Base-by-base conservation (phyloP, 2,113 vertebrate genomes). In the Rhinogobius similis region DNA sequence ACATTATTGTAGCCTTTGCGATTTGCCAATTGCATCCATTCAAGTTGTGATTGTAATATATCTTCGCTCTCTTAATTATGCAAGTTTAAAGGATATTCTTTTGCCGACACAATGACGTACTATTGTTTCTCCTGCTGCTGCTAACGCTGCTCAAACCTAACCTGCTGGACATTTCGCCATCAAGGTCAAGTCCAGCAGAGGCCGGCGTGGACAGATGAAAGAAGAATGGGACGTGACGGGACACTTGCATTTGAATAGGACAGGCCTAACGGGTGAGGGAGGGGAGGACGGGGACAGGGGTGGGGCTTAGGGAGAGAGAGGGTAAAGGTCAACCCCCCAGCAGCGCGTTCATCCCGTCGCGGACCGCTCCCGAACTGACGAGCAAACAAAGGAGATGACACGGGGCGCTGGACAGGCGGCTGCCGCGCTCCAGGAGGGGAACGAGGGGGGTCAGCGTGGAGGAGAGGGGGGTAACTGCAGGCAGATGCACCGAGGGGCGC, bases 371-470 rank as follows among this genome's bases (percentile, higher is more conserved):
- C 86, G 82, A 89, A 88, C 90, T 86, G 86, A 82, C 76, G 78
- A 83, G 82, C 72, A 91, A 82, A 92, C 91, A 93, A 93, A 91
- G 85, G 76, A 87, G 80, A 74, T 82, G 84, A 79, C 82, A 81
- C 66, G 70, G 62, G 75, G 79, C 61, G 65, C 82, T 36, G 80
- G 75, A 78, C 44, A 73, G 77, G 84, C 80, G 78, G 83, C 68
- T 53, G 52, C 46, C 29, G 16, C n/a, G 4, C 32, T 36, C 20
- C 48, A 10, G 36, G 53, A 77, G 38, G 48, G 68, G 44, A 59
- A 62, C 32, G 61, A 70, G 24, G 27, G 70, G 75, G 75, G 68
- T 65, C 76, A 61, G 69, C 62, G 6, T 18, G 13, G 16, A 46
- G 24, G 58, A 11, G 53, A 14, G 72, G 63, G 68, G 72, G 76